phyloP scores from a whole-genome alignment of 2,888 invertebrate species.

The Nomada fucata region DNA sequence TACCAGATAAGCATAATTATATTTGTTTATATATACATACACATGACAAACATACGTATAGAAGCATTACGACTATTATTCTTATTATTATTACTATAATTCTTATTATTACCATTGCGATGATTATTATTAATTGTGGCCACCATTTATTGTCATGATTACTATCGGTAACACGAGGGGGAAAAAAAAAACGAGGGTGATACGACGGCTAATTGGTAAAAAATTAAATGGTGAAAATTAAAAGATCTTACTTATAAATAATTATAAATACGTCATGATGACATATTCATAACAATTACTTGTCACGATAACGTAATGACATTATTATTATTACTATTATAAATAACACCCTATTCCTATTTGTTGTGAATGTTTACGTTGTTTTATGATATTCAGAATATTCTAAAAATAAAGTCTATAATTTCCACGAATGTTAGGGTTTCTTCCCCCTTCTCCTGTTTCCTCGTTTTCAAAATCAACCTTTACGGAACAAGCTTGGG shows the following conservation, averaged over 20 bases:
- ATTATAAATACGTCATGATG: constrained; percentile 71
- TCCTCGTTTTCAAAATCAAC: no score
- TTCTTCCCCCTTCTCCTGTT: not conserved
- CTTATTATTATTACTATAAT: constrained; percentile 45
- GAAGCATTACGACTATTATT: constrained; percentile 51
- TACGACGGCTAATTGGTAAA: constrained; percentile 67
- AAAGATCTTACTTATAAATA: constrained; percentile 75
- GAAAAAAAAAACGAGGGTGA: constrained; percentile 45
- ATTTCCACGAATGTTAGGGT: constrained; percentile 71
- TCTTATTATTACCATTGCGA: constrained; percentile 40
- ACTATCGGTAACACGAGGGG: constrained; percentile 44
- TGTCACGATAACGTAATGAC: constrained; percentile 73
- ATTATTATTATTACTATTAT: constrained; percentile 75
- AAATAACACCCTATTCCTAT: constrained; percentile 77
- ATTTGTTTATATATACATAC: constrained; percentile 69
- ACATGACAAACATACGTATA: constrained; percentile 62
- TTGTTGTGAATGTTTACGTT: constrained; percentile 82
- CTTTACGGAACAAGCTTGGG: no score
- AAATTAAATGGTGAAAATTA: constrained; percentile 53
- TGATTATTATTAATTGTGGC: constrained; percentile 52
- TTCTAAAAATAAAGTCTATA: constrained; percentile 80
- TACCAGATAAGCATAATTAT: constrained; percentile 71
- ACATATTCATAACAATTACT: constrained; percentile 74
- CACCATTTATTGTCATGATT: constrained; percentile 62
- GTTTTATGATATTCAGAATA: constrained; percentile 80